Base-by-base conservation (phyloP, 2,888 invertebrate genomes). In the Noctua janthe region DNA sequence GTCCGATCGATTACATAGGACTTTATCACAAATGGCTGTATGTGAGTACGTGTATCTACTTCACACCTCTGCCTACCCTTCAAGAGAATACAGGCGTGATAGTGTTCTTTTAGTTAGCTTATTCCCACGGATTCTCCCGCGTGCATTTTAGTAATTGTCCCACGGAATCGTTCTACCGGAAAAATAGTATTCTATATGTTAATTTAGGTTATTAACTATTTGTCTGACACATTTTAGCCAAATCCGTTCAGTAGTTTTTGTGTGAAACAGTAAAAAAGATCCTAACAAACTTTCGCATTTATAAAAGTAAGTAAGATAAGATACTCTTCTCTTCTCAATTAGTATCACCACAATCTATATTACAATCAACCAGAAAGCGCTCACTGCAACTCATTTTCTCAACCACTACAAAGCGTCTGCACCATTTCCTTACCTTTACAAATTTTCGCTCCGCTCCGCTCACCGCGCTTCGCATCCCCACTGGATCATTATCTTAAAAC, bases 401-500 rank as follows among this genome's bases (percentile, higher is more conserved):
- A 62, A 74, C 43, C 49, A 29, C 35, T 54, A 39, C 47, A 72
- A 79, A 74, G 56, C 20, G 23, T 43, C 20, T 51, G n/a, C 62
- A 80, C 54, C n/a, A 80, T 59, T 70, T 71, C 43, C 29, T 47
- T 67, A n/a, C 15, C 54, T 69, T 35, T 13, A 54, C 43, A 73
- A 73, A 64, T 70, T 39, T 35, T 72, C 47, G 62, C 67, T 76
- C 15, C 29, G 49, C 56, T 79, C 81, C 51, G 43, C 76, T 82
- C 20, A 56, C 76, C 5, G 35, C 64, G 49, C 74, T 84, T 47
- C n/a, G 6, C 43, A 43, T 3, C 29, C n/a, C 43, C 39, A 73
- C 67, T 87, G 88, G 82, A 76, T 59, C 74, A 74, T 82, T 82
- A 81, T 78, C 87, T 81, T 83, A 85, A 84, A 82, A 70, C 81